A percentile compares a stretch with the other conserved stretches of the same genome.
Conservation (phyloP, 2,888 invertebrate species). For the Cistogaster globosa region DNA sequence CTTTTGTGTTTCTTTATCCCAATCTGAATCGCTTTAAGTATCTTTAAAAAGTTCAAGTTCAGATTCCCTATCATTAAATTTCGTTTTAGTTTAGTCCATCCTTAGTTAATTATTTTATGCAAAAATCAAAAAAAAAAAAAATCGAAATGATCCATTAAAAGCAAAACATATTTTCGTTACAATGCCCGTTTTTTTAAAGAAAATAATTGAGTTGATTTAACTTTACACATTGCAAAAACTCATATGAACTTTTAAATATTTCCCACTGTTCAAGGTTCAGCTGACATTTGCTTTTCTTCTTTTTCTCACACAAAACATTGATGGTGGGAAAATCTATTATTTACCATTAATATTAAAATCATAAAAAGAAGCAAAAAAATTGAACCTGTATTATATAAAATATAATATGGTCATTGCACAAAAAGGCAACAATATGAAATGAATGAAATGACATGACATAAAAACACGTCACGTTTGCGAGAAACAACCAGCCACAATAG, state of each 20-base stretch:
- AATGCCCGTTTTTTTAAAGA: no score
- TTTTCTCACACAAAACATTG: constrained; percentile 52
- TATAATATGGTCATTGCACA: constrained; percentile 34
- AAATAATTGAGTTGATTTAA: no score
- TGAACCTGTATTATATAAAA: constrained; percentile 22
- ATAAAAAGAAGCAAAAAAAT: constrained; percentile 5
- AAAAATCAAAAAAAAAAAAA: no score
- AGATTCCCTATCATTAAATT: no score
- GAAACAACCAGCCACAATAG: constrained; percentile 44
- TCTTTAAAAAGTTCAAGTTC: no score
- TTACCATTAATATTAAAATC: constrained; percentile 41
- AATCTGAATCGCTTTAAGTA: no score
- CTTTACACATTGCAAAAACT: no score
- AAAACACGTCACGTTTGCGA: constrained; percentile 67
- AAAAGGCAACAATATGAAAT: constrained; percentile 18
- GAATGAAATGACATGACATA: constrained; percentile 51
- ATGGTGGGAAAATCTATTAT: constrained; percentile 65
- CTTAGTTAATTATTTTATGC: no score
- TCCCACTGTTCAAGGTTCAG: constrained; percentile 24
- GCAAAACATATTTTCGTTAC: no score
- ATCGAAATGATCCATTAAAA: no score
- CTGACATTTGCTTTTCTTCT: constrained; percentile 23
- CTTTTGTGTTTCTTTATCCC: no score
- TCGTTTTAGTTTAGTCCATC: no score
- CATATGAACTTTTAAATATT: not conserved